A percentile compares a stretch with the other conserved stretches of the same genome.
Evolutionary conservation across 2,113 vertebrate genomes (phyloP).

Genomic region (Sula dactylatra): DNA sequence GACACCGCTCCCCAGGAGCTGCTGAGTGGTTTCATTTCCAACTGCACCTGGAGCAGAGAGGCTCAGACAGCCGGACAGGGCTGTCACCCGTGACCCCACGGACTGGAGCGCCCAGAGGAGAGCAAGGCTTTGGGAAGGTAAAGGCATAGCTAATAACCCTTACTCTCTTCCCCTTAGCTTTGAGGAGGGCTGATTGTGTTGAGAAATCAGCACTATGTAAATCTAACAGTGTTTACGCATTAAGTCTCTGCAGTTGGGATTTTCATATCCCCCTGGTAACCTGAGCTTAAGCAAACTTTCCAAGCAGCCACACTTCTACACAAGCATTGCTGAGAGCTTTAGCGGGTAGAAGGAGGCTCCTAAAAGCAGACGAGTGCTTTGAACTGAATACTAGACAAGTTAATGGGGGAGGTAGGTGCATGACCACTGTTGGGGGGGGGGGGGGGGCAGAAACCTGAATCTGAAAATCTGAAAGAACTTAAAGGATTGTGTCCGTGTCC

Average conservation of each 20-base stretch:
- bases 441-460: too few relatives aligned
- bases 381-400: neutral
- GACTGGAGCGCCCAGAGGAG: rapidly evolving
- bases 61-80: rapidly evolving
- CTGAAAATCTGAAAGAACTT: neutral
- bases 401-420: neutral
- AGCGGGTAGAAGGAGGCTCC: neutral
- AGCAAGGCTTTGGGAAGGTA: constrained; percentile 15
- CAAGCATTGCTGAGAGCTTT: neutral
- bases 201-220: neutral
- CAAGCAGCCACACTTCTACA: rapidly evolving
- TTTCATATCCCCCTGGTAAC: neutral
- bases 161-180: neutral
- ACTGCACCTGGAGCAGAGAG: rapidly evolving
- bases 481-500: rapidly evolving
- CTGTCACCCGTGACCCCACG: neutral
- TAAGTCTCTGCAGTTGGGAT: neutral
- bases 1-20: neutral
- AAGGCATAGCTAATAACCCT: neutral
- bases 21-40: neutral
- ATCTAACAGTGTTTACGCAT: neutral
- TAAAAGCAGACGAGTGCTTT: neutral
- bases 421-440: rapidly evolving
- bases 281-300: neutral
- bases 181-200: neutral